Evolutionary conservation across 2,113 vertebrate species (phyloP).

Genomic region (Calidris pugnax): DNA sequence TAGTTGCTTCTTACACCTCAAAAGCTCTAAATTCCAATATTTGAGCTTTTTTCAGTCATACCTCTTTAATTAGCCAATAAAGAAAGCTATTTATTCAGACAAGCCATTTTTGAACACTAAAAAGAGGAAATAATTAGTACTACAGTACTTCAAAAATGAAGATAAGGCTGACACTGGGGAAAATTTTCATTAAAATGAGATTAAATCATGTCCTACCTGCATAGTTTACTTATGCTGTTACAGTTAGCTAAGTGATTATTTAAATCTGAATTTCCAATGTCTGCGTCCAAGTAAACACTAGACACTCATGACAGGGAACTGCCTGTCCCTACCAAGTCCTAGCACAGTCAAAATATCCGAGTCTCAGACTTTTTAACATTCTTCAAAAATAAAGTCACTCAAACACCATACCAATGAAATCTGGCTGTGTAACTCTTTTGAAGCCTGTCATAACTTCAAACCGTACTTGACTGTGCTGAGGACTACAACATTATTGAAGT

Average conservation of each 20-base stretch:
- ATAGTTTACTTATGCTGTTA: not conserved
- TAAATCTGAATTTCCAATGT: not conserved
- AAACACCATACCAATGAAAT: not conserved
- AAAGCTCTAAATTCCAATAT: not conserved
- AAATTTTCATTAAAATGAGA: not conserved
- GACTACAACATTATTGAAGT: not conserved
- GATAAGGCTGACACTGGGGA: not conserved
- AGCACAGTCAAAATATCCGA: not conserved
- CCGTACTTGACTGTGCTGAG: not conserved
- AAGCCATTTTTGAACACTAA: not conserved
- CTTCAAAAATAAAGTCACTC: not conserved
- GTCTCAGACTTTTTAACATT: rapidly evolving
- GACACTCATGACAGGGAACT: not conserved
- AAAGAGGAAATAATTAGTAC: not conserved
- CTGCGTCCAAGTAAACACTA: not conserved
- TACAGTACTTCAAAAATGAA: not conserved
- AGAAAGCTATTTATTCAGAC: not conserved
- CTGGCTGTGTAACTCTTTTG: not conserved
- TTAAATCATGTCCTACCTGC: not conserved
- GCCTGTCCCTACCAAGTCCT: not conserved
- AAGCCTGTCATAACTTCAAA: not conserved
- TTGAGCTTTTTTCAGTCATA: not conserved
- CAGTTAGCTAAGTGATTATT: not conserved
- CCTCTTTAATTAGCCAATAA: not conserved
- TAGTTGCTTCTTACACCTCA: not conserved